These are phyloP conservation scores for Gallinago jamesoni DNA, from an alignment of 2,113 vertebrate genomes.

Conservation along the genomic window DNA sequence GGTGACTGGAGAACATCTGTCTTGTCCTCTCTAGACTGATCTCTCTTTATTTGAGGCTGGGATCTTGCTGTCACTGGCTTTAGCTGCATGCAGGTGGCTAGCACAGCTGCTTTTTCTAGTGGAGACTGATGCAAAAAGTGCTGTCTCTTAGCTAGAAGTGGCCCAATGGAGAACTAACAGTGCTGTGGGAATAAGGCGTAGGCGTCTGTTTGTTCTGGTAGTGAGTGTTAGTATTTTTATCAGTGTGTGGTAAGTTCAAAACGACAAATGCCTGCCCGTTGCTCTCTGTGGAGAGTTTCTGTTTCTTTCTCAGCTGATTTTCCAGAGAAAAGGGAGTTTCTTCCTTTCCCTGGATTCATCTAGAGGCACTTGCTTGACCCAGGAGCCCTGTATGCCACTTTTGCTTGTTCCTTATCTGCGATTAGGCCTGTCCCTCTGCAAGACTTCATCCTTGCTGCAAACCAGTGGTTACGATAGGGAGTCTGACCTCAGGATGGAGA, in stretches of 20 bases:
- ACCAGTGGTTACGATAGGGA: background rate
- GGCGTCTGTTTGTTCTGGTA: constrained; percentile 34
- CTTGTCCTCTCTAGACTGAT: background rate
- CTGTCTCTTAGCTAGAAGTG: background rate
- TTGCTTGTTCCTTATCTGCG: background rate
- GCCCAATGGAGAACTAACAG: background rate
- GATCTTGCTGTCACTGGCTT: constrained; percentile 14
- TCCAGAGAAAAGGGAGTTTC: background rate
- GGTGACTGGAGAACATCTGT: constrained; percentile 3
- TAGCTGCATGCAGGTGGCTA: constrained; percentile 7
- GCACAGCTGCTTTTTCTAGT: background rate
- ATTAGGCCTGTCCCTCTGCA: background rate
- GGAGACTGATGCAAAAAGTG: background rate
- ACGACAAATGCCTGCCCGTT: background rate
- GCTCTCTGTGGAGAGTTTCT: background rate
- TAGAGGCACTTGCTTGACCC: background rate
- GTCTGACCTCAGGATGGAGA: background rate
- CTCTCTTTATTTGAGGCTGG: background rate
- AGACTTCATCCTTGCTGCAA: background rate
- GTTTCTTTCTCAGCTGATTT: background rate
- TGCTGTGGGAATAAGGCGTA: background rate
- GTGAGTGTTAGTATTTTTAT: background rate
- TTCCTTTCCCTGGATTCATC: background rate
- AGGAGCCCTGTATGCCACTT: background rate
- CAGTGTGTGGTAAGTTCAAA: background rate